Evolutionary conservation across 2,113 vertebrate genomes (phyloP), one percentile per base, ranked within the genome.

Genomic region (Chloropsis cyanopogon): DNA sequence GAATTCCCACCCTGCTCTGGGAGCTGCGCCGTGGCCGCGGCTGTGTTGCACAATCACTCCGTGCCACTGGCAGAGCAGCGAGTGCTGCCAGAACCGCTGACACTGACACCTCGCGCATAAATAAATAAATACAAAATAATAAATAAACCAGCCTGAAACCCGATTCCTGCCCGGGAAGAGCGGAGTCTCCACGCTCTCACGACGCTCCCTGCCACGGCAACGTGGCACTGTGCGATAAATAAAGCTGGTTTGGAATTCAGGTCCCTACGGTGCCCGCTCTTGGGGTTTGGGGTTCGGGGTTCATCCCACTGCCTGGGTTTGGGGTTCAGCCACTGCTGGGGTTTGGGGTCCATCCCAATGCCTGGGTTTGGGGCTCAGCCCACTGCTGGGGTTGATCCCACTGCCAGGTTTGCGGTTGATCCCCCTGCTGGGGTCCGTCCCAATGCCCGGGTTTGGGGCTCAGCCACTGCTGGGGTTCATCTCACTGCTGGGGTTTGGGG

Each of bases 31-130:
- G 39, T 26, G 33, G 3, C 39, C 4, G 0, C 11, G 7, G 25
- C 39, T 37, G 2, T 1, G 9, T 2, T 9, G 42, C 35, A 41
- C 50, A 7, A 2, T 16, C 25, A 4, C 29, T 6, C 52, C 2
- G 1, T 9, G 71, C 4, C 60, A 3, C 29, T 1, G 52, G 3
- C 60, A 35, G 24, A n/a, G 70, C 70, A 23, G 15, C 0, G 52
- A 23, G 18, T 0, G 10, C 23, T 3, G 7, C n/a, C 23, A 16
- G 26, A 72, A 1, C 1, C 20, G 31, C 0, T 20, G 71, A 8
- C 53, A 11, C n/a, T 2, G 33, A 18, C 46, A 37, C 53, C 8
- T 33, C 46, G 31, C 0, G 25, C 37, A 37, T 7, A 15, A 33
- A 59, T 26, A 31, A 68, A 31, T 11, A 44, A 35, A 24, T 3